Percentiles rank a stretch among this genome's conserved stretches.
Conservation (phyloP, 2,113 vertebrate genomes). For the Sapayoa aenigma region DNA sequence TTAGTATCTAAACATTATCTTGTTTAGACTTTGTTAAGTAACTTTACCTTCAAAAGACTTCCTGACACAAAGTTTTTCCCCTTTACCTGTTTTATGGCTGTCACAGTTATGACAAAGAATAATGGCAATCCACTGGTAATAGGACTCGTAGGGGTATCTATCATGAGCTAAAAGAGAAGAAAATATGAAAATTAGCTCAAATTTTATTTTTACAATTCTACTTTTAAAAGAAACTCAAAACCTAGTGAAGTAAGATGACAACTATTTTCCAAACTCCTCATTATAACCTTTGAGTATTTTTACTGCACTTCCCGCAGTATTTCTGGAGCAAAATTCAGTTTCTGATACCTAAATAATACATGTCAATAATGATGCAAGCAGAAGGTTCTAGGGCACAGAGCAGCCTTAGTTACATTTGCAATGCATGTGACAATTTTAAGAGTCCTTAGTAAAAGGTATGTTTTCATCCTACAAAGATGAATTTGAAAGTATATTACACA, state of each 20-base stretch:
- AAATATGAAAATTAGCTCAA: not conserved
- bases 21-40: not conserved
- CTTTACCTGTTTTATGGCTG: slow-evolving; percentile 97
- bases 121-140: slow-evolving; percentile 97
- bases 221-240: not conserved
- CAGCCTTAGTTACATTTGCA: not conserved
- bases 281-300: not conserved
- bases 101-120: slow-evolving; percentile 98
- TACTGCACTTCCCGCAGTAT: not conserved
- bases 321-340: not conserved
- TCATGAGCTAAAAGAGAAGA: slow-evolving; percentile 88
- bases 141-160: slow-evolving; percentile 97
- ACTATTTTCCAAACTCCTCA: not conserved
- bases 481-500: not conserved
- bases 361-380: not conserved
- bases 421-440: not conserved
- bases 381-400: not conserved
- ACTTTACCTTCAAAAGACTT: not conserved
- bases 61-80: not conserved
- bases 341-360: not conserved
- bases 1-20: not conserved
- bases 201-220: not conserved
- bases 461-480: not conserved
- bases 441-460: not conserved
- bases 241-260: not conserved